Percentiles rank a stretch among this genome's conserved stretches.
phyloP scores from a whole-genome alignment of 2,797 vertebrate genomes.

The Alectoris magna region DNA sequence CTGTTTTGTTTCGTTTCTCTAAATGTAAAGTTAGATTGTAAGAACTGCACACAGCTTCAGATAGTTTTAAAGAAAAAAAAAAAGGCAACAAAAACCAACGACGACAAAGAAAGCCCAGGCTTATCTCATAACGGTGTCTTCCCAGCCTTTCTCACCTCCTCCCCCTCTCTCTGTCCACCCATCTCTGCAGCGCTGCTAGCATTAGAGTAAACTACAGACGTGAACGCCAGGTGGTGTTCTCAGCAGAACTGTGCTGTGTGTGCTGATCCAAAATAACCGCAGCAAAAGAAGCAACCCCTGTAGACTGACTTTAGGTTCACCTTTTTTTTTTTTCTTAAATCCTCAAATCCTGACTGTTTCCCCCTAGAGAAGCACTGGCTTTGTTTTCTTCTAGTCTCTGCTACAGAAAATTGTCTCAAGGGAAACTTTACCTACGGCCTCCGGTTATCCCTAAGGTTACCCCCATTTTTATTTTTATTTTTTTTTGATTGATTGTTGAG shows the following conservation, averaged over 20 bases:
- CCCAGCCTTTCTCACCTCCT: constrained; percentile 55
- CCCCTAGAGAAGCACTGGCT: constrained; percentile 42
- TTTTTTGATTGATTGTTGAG: constrained; percentile 71
- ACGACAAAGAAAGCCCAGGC: constrained; percentile 80
- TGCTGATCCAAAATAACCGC: constrained; percentile 64
- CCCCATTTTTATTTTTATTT: constrained; percentile 21
- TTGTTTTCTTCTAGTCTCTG: constrained; percentile 73
- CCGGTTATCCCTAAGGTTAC: constrained; percentile 72
- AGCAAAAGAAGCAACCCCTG: constrained; percentile 51
- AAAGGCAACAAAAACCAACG: constrained; percentile 74
- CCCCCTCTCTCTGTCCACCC: constrained; percentile 57
- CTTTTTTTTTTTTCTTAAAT: constrained; percentile 12
- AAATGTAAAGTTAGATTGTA: constrained; percentile 91
- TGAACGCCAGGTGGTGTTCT: constrained; percentile 66
- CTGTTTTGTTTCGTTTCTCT: constrained; percentile 54
- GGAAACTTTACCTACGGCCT: constrained; percentile 62
- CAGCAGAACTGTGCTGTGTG: constrained; percentile 74
- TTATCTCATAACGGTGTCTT: constrained; percentile 76
- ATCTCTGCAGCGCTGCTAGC: constrained; percentile 62
- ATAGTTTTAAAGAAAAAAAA: constrained; percentile 53
- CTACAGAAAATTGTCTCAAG: constrained; percentile 67
- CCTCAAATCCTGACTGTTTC: constrained; percentile 56
- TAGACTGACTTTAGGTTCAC: constrained; percentile 52
- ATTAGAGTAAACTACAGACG: constrained; percentile 68
- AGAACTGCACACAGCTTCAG: constrained; percentile 94